Conservation (phyloP, 2,797 vertebrate species). For the Poeciliopsis gracilis region DNA sequence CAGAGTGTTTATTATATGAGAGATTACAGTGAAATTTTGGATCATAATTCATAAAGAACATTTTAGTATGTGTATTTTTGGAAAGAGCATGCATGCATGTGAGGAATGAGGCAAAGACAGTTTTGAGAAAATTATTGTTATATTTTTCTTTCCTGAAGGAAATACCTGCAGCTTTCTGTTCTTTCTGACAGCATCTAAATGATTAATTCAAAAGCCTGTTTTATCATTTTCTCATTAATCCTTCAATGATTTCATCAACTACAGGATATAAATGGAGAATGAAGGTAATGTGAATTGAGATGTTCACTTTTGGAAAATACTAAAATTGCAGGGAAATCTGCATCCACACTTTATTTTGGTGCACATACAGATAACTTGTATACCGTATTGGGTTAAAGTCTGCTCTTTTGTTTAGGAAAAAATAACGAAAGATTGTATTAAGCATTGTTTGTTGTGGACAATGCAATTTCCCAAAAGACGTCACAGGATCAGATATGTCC, state of each 20-base stretch:
- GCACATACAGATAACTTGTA: not conserved
- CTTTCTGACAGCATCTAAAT: constrained; percentile 3
- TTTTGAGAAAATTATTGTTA: not conserved
- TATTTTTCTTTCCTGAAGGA: constrained; percentile 54
- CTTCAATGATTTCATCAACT: not conserved
- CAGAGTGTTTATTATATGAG: not conserved
- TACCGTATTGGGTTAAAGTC: not conserved
- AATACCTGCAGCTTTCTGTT: constrained; percentile 15
- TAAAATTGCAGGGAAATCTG: not conserved
- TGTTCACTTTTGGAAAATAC: not conserved
- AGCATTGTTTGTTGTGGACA: not conserved
- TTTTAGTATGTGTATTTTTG: constrained; percentile 18
- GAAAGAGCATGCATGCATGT: constrained; percentile 17
- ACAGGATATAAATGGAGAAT: not conserved
- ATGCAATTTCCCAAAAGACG: not conserved
- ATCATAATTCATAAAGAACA: not conserved
- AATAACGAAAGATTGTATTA: not conserved
- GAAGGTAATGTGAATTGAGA: not conserved
- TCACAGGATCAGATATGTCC: not conserved
- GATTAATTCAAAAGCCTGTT: not conserved
- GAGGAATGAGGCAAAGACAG: not conserved
- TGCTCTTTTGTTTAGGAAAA: not conserved
- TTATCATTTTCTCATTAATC: not conserved
- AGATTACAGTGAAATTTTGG: constrained; percentile 5
- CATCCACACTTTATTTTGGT: not conserved